Conservation (phyloP, 92 coral and sea anemone species). For the Parazoanthus swiftii region DNA sequence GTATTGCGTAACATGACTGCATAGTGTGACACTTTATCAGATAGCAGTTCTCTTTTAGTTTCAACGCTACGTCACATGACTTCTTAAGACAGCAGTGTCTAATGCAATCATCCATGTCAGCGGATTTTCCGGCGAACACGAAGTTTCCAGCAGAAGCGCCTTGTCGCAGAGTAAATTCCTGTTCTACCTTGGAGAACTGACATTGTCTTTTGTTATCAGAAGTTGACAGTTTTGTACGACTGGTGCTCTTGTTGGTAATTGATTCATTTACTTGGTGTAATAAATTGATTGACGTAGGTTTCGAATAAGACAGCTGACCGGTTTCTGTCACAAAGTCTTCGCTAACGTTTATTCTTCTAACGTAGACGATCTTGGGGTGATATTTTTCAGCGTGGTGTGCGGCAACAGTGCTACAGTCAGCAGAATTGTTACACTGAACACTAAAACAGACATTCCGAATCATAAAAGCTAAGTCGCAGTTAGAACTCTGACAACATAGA, state of each 20-base stretch:
- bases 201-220: conserved; percentile 6
- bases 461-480: conserved; percentile 80
- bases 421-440: conserved; percentile 53
- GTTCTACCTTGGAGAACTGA: conserved; percentile 57
- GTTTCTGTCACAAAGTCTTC: background rate
- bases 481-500: conserved; percentile 60
- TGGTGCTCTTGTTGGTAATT: background rate
- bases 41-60: conserved; percentile 74
- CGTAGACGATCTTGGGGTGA: conserved; percentile 59
- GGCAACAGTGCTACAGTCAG: conserved; percentile 52
- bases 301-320: background rate
- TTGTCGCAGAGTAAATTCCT: conserved; percentile 69
- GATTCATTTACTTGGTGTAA: background rate
- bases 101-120: conserved; percentile 67
- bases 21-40: conserved; percentile 72
- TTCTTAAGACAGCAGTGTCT: conserved; percentile 68
- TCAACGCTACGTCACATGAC: conserved; percentile 89
- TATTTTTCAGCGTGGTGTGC: conserved; percentile 56
- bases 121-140: conserved; percentile 56
- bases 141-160: conserved; percentile 87
- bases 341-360: conserved; percentile 17
- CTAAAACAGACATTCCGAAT: conserved; percentile 75
- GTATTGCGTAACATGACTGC: conserved; percentile 62
- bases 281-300: background rate
- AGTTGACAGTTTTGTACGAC: background rate